phyloP scores from a whole-genome alignment of 2,888 invertebrate species.

The Acheta domesticus region DNA sequence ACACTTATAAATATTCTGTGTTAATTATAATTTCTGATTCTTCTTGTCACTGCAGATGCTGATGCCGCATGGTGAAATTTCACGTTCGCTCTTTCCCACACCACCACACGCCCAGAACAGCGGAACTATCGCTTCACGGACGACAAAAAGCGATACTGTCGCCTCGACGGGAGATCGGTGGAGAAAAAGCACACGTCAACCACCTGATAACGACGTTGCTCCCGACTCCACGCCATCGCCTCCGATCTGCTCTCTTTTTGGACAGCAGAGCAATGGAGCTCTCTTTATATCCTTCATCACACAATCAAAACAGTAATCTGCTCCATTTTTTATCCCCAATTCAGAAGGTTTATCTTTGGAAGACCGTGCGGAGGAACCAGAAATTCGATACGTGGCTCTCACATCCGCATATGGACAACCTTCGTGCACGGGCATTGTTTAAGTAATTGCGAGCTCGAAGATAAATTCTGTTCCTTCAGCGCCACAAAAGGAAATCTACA shows the following conservation, averaged over 20 bases:
- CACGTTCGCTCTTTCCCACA: too few relatives aligned
- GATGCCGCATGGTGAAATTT: too few relatives aligned
- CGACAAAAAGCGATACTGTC: too few relatives aligned
- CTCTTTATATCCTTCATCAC: neutral
- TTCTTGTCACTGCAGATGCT: too few relatives aligned
- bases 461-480: neutral
- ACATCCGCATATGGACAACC: neutral
- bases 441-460: neutral
- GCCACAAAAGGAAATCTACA: conserved; percentile 9
- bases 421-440: neutral
- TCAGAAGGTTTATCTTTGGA: neutral
- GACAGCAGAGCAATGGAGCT: neutral
- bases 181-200: too few relatives aligned
- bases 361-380: neutral
- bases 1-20: too few relatives aligned
- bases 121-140: too few relatives aligned
- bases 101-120: too few relatives aligned
- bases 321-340: neutral
- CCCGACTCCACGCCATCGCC: too few relatives aligned
- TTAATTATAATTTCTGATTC: too few relatives aligned
- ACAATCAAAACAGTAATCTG: neutral
- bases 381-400: neutral
- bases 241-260: neutral
- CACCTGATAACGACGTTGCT: too few relatives aligned
- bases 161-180: neutral